Conservation (phyloP, 2,888 invertebrate species). For the Notocelia uddmanniana region DNA sequence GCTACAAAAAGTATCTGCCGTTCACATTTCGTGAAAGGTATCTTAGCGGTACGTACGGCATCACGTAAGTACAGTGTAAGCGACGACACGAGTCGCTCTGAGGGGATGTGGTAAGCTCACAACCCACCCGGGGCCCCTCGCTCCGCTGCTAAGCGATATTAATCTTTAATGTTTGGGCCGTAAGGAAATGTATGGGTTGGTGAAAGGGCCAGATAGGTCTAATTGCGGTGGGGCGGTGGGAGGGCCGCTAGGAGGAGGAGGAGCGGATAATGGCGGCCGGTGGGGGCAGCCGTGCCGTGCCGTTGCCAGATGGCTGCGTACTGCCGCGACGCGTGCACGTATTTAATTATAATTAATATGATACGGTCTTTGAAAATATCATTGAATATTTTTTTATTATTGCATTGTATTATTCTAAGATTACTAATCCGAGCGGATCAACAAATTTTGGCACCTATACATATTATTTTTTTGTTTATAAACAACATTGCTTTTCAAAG, state of each 20-base stretch:
- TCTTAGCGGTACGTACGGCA: conserved; percentile 50
- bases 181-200: conserved; percentile 75
- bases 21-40: conserved; percentile 50
- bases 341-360: too few species aligned
- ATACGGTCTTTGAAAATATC: too few species aligned
- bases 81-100: conserved; percentile 73
- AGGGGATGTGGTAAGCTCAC: conserved; percentile 68
- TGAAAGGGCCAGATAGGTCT: conserved; percentile 67
- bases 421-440: too few species aligned
- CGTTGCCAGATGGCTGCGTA: conserved; percentile 70
- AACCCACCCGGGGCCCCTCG: conserved; percentile 68
- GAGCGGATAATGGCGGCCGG: conserved; percentile 79
- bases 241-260: conserved; percentile 82
- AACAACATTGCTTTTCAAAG: too few species aligned
- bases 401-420: too few species aligned
- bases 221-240: conserved; percentile 82
- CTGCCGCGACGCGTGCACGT: conserved; percentile 65
- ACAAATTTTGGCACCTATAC: too few species aligned
- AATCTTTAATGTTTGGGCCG: conserved; percentile 73
- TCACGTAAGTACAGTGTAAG: conserved; percentile 72
- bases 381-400: too few species aligned
- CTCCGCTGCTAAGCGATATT: conserved; percentile 63
- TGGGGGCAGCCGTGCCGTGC: conserved; percentile 66
- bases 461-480: too few species aligned
- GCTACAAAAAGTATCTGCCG: conserved; percentile 3